Base-by-base conservation (phyloP, 2,113 vertebrate genomes). In the Vulpes vulpes region DNA sequence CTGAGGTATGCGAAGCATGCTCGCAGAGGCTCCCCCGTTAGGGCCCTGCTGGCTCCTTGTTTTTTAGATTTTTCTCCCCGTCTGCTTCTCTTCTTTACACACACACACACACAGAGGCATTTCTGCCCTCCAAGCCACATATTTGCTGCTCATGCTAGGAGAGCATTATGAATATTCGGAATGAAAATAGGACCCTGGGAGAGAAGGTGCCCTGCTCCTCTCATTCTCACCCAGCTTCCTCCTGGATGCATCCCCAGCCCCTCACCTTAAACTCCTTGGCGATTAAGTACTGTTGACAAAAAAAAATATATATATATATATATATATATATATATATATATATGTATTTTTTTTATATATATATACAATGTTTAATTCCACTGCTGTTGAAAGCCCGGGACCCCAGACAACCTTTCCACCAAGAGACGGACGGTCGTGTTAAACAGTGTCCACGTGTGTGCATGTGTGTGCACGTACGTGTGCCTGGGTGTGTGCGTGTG, bases 151-250 rank as follows among this genome's bases (percentile, higher is more conserved):
- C 97, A 95, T 80, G 85, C 97, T 97, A 98, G 95, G 96, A 98
- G 97, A 71, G 92, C n/a, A 95, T 96, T 98, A 98, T 98, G 98
- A 98, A 98, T 98, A 98, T 98, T 98, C 98, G 97, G 86, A 98
- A 84, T 89, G 97, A 96, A 98, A 97, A 98, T 95, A 97, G 97
- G 94, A 85, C 89, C 91, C 93, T 65, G 53, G 88, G 97, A 94
- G 93, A 96, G 97, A 95, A 92, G 0, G 38, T 43, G 43, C 43
- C 71, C 88, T 91, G 89, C 97, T 95, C 38, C 93, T 97, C 94
- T 96, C 96, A 95, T 97, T 98, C 85, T 97, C 97, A 91, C 92
- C 97, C 81, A 73, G 96, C 86, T 97, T 80, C 49, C 83, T 95
- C 97, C 96, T 90, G 91, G 43, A 81, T 43, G 27, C 76, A 91